phyloP scores from a whole-genome alignment of 23 tunicate genomes.

The Trididemnum miniatum region DNA sequence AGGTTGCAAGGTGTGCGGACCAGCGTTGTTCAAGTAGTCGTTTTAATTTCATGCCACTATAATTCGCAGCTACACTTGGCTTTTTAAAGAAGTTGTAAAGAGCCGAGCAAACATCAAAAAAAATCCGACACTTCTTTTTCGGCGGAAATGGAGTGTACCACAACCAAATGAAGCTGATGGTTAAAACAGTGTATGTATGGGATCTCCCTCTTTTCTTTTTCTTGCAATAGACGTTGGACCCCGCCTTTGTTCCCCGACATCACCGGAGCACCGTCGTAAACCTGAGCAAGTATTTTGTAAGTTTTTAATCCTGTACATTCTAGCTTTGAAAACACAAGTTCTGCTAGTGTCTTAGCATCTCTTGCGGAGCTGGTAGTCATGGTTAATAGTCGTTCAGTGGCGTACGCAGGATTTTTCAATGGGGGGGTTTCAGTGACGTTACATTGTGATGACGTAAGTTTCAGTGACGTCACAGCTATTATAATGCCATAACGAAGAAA shows the following conservation, averaged over 20 bases:
- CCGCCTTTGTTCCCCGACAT: not conserved
- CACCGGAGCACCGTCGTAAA: not conserved
- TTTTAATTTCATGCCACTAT: not conserved
- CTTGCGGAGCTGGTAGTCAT: not conserved
- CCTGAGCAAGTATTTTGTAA: not conserved
- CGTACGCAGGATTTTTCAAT: too few species aligned
- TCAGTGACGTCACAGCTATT: too few species aligned
- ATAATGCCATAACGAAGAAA: too few species aligned
- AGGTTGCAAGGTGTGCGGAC: not conserved
- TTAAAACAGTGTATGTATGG: not conserved
- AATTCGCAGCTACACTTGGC: not conserved
- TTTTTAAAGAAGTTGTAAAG: not conserved
- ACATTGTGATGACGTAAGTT: too few species aligned
- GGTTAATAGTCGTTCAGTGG: too few species aligned
- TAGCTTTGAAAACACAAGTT: not conserved
- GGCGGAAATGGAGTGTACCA: not conserved
- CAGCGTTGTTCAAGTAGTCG: not conserved
- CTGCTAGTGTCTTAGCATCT: not conserved
- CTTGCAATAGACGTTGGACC: not conserved
- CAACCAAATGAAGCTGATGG: too few species aligned
- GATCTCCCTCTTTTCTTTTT: not conserved
- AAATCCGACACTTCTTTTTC: not conserved
- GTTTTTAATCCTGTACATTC: not conserved
- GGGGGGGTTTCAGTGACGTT: too few species aligned
- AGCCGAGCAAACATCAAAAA: not conserved